A percentile compares a stretch with the other conserved stretches of the same genome.
These are phyloP conservation scores for Drosophila silvestris DNA, from an alignment of 2,888 invertebrate genomes.

Conservation along the genomic window DNA sequence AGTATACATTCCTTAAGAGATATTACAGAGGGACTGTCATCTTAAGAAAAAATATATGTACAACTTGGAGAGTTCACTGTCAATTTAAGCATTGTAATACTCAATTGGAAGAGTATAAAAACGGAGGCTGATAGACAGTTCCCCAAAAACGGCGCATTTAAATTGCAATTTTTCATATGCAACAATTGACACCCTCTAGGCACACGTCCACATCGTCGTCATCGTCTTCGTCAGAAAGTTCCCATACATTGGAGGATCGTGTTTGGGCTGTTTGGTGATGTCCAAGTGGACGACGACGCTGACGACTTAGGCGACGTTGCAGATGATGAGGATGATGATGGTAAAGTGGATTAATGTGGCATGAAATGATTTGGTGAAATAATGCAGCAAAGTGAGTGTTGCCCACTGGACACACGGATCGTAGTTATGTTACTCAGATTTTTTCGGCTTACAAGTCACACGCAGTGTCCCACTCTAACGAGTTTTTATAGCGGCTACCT, in stretches of 20 bases:
- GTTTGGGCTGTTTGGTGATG: constrained; percentile 59
- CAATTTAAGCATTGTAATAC: not conserved
- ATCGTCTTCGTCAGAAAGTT: constrained; percentile 58
- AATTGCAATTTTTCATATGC: constrained; percentile 76
- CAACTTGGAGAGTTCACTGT: not conserved
- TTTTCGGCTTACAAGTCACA: constrained; percentile 59
- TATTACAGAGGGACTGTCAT: not conserved
- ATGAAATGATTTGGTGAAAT: constrained; percentile 66
- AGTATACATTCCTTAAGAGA: not conserved
- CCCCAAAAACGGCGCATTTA: constrained; percentile 64
- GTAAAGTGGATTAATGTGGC: constrained; percentile 66
- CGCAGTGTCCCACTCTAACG: constrained; percentile 74
- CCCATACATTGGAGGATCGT: constrained; percentile 66
- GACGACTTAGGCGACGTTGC: constrained; percentile 17
- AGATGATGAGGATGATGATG: constrained; percentile 57
- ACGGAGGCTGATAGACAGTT: constrained; percentile 31
- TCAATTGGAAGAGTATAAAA: constrained; percentile 21
- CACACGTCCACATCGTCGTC: constrained; percentile 68
- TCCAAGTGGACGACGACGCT: constrained; percentile 39
- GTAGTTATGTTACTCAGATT: constrained; percentile 13
- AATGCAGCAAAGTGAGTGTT: constrained; percentile 52
- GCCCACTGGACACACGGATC: constrained; percentile 47
- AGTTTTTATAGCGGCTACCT: constrained; percentile 74
- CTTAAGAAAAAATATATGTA: not conserved
- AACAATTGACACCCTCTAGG: constrained; percentile 84